phyloP scores from a whole-genome alignment of 2,888 invertebrate species.

The Corbicula japonica region DNA sequence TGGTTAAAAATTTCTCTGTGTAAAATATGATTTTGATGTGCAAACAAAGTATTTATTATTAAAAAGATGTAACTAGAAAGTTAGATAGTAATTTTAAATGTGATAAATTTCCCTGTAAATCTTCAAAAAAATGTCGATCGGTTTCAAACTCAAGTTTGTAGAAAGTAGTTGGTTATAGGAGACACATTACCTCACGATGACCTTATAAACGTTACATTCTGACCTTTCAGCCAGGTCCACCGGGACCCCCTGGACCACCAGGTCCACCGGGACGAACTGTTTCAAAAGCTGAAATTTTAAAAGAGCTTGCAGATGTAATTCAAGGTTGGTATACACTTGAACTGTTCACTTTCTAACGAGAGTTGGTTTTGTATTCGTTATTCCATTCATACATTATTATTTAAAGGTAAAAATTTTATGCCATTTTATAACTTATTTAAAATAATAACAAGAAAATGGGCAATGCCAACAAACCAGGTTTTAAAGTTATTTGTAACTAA shows the following conservation, averaged over 20 bases:
- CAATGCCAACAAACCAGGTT: not conserved
- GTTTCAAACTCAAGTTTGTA: not conserved
- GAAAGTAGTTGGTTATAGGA: not conserved
- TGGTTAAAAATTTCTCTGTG: too few relatives aligned
- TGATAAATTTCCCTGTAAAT: not conserved
- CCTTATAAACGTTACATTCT: not conserved
- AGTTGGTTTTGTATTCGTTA: not conserved
- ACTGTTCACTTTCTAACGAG: not conserved
- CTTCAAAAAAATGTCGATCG: not conserved
- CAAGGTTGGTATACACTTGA: conserved; percentile 73
- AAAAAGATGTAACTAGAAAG: not conserved
- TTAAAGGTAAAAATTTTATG: not conserved
- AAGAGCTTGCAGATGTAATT: conserved; percentile 81
- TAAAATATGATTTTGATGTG: too few relatives aligned
- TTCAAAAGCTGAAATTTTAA: conserved; percentile 82
- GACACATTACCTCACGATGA: not conserved
- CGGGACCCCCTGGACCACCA: conserved; percentile 83
- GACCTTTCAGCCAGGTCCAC: conserved; percentile 76
- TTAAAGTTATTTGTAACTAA: not conserved
- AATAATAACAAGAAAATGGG: not conserved
- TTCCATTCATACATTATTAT: not conserved
- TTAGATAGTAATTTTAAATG: not conserved
- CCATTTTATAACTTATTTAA: not conserved
- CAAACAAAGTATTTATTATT: too few relatives aligned
- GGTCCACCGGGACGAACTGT: conserved; percentile 83